These are phyloP conservation scores for Philopotamus ludificatus DNA, from an alignment of 1,140 invertebrate species.

Conservation along the genomic window DNA sequence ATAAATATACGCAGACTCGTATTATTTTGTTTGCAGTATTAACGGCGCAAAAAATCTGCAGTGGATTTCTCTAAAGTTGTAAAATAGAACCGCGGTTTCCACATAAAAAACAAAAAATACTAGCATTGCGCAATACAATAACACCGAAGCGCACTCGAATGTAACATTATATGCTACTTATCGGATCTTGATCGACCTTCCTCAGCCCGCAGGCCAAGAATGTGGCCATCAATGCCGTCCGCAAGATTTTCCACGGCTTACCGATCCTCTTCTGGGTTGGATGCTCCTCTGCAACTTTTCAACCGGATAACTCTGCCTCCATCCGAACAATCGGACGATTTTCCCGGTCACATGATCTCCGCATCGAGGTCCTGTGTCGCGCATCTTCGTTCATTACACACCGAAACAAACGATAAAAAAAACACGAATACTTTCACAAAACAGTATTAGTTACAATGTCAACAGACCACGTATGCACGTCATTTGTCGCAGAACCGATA, in stretches of 20 bases:
- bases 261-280: conserved; percentile 49
- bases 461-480: no score
- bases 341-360: conserved; percentile 65
- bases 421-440: background rate
- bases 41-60: background rate
- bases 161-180: background rate
- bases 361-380: conserved; percentile 51
- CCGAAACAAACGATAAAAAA: background rate
- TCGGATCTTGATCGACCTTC: conserved; percentile 16
- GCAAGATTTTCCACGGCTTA: conserved; percentile 9
- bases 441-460: no score
- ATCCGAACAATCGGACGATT: conserved; percentile 68
- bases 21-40: background rate
- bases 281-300: conserved; percentile 69
- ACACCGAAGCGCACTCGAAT: background rate
- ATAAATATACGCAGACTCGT: no score
- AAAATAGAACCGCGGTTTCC: no score
- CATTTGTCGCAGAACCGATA: no score
- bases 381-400: conserved; percentile 43
- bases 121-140: background rate
- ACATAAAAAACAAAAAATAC: no score
- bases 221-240: background rate
- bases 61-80: no score
- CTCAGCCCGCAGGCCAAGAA: background rate
- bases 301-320: conserved; percentile 74